Percentiles rank a stretch among this genome's conserved stretches.
Evolutionary conservation across 2,888 invertebrate species (phyloP).

Genomic region (Cynaeus angustus): DNA sequence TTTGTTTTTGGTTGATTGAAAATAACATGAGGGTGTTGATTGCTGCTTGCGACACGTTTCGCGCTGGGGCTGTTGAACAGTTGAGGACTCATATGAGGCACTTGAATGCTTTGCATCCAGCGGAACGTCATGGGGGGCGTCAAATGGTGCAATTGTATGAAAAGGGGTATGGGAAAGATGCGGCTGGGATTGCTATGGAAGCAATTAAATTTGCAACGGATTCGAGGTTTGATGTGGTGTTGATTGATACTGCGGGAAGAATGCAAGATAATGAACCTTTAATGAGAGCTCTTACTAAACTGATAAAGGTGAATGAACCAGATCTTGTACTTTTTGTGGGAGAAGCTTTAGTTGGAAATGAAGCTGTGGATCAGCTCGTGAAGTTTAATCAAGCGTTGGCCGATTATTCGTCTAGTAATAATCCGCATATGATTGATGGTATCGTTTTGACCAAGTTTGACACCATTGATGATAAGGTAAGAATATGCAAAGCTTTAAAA

Average conservation of each 20-base stretch:
- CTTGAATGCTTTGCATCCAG: conserved; percentile 94
- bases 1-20: conserved; percentile 99
- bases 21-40: conserved; percentile 96
- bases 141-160: conserved; percentile 96
- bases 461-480: conserved; percentile 97
- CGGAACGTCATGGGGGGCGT: conserved; percentile 79
- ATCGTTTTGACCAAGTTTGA: conserved; percentile 99
- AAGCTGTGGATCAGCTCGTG: conserved; percentile 98
- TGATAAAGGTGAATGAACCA: conserved; percentile 98
- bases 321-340: conserved; percentile 99
- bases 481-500: too few relatives aligned
- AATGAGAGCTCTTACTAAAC: conserved; percentile 97
- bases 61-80: conserved; percentile 99
- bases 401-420: conserved; percentile 85
- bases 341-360: conserved; percentile 99
- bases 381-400: conserved; percentile 99
- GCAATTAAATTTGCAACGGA: conserved; percentile 94
- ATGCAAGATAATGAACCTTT: conserved; percentile 99
- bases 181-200: conserved; percentile 98
- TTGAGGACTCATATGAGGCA: conserved; percentile 95
- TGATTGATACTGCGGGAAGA: conserved; percentile 99
- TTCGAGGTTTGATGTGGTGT: conserved; percentile 88
- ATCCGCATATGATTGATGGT: conserved; percentile 97
- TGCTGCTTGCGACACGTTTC: conserved; percentile 99
- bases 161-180: conserved; percentile 99